Base-by-base conservation (phyloP, 92 coral and sea anemone species). In the Phymanthus crucifer region DNA sequence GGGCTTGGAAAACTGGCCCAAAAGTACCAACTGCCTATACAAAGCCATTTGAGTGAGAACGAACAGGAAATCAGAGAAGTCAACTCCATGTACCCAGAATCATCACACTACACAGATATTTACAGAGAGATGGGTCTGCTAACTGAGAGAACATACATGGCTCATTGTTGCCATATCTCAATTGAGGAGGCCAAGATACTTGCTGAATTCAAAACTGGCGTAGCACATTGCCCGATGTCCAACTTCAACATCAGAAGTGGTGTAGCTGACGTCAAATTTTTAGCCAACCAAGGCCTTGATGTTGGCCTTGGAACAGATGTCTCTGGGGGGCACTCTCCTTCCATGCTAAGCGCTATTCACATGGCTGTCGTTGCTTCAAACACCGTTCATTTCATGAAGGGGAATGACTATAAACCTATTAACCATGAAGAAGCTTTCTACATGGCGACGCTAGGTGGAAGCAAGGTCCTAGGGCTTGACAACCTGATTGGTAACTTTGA, bases 251-350 rank as follows among this genome's bases (percentile, higher is more conserved):
- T 92, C 34, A 82, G 90, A 74, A 92, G 97, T 80, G 97, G 97
- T 43, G 26, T 90, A 18, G 89, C 94, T 13, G 97, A 92, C 85
- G 88, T 90, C 7, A 85, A 84, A 61, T 72, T 38, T 61, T 58
- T 87, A 50, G 73, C 85, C 21, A 58, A 90, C 48, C 69, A 65
- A 40, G 80, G 81, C 61, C 40, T 92, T 16, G 90, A 92, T 75
- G 90, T 92, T 77, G 94, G 92, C 27, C 80, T 92, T 14, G 97
- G 92, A 14, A 92, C 97, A 40, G 97, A 92, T 58, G 89, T 92
- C 16, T 85, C 94, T 32, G 97, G 92, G 13, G 97, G 97, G 0
- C 88, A 85, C 77, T 90, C 92, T 0, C 87, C 91, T 6, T 92
- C 97, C 17, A 92, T 92, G 89, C 57, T 90, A 24, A 73, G 78